A percentile compares a stretch with the other conserved stretches of the same genome.
These are phyloP conservation scores for Calyptommatus sinebrachiatus DNA, from an alignment of 2,113 vertebrate species.

Conservation along the genomic window DNA sequence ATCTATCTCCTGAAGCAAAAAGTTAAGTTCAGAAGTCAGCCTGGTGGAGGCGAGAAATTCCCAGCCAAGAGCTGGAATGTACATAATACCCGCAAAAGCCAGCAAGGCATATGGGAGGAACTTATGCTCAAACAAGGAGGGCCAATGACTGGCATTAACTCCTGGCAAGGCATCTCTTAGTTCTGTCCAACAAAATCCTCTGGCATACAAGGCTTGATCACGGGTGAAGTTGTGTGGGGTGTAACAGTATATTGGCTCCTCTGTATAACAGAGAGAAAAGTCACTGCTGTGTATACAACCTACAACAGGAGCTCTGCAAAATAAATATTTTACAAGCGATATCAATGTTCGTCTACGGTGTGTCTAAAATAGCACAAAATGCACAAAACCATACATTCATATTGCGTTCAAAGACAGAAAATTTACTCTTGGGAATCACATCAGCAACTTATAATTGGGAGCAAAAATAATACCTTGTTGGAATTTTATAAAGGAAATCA, in stretches of 20 bases:
- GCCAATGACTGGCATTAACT: conserved; percentile 86
- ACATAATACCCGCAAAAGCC: conserved; percentile 98
- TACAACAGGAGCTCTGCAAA: conserved; percentile 75
- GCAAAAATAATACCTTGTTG: not conserved
- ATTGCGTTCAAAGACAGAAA: conserved; percentile 20
- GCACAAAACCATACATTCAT: conserved; percentile 1
- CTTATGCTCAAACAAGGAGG: conserved; percentile 96
- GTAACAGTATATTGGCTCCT: conserved; percentile 99
- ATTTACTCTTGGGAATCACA: not conserved
- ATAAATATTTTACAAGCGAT: conserved; percentile 68
- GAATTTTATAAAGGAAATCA: conserved; percentile 20
- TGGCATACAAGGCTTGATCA: conserved; percentile 96
- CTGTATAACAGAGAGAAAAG: conserved; percentile 84
- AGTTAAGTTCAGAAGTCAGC: conserved; percentile 98
- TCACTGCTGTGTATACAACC: conserved; percentile 74
- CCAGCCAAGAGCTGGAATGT: conserved; percentile 95
- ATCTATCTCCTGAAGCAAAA: conserved; percentile 98
- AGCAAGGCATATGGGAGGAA: conserved; percentile 96
- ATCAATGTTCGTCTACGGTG: conserved; percentile 51
- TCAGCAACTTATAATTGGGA: conserved; percentile 22
- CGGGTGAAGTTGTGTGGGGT: conserved; percentile 99
- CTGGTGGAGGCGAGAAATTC: conserved; percentile 96
- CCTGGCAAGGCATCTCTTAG: conserved; percentile 91
- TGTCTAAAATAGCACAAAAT: conserved; percentile 39
- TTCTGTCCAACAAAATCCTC: conserved; percentile 99